Base-by-base conservation (phyloP, 1,140 invertebrate genomes). In the Acarapis woodi region DNA sequence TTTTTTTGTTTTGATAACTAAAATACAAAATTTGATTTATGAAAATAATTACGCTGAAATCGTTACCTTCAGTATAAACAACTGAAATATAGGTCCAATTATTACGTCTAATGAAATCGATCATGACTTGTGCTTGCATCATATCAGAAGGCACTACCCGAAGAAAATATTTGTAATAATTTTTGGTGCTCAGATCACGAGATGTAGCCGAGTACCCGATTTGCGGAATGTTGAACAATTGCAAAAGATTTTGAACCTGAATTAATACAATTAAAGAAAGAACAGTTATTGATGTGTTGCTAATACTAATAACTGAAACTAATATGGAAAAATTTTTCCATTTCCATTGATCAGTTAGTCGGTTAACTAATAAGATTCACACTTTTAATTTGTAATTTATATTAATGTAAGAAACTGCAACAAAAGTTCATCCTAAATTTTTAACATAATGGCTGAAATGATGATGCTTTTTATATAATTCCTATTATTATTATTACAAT, bases 51-150 rank as follows among this genome's bases (percentile, higher is more conserved):
- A 26, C 25, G 6, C 6, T 26, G n/a, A 35, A 19, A 5, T 35
- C 47, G 48, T 49, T 46, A 77, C 74, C 73, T 52, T 76, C 70
- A 2, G 72, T 73, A 52, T 74, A 68, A 28, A 79, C 65, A n/a
- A 69, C 67, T 12, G 70, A 72, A 3, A 80, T 69, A 49, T 77
- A 80, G 2, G 70, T 76, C 75, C 75, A 80, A 51, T 75, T 74
- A 53, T 70, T 68, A 37, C 61, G 53, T 41, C 60, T 53, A 5
- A 80, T 64, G 24, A 79, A 55, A 50, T 73, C 70, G 29, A 72
- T 59, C 46, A 79, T 64, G 18, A 71, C 68, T 47, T 68, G 64
- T 2, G 74, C 73, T 56, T 80, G 75, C 54, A 71, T 71, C 42
- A 65, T 65, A 58, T 80, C 76, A 0, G 71, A 71, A 10, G 76